Percentiles rank a stretch among this genome's conserved stretches.
These are phyloP conservation scores for Melanostoma scalare DNA, from an alignment of 2,888 invertebrate species.

Conservation along the genomic window DNA sequence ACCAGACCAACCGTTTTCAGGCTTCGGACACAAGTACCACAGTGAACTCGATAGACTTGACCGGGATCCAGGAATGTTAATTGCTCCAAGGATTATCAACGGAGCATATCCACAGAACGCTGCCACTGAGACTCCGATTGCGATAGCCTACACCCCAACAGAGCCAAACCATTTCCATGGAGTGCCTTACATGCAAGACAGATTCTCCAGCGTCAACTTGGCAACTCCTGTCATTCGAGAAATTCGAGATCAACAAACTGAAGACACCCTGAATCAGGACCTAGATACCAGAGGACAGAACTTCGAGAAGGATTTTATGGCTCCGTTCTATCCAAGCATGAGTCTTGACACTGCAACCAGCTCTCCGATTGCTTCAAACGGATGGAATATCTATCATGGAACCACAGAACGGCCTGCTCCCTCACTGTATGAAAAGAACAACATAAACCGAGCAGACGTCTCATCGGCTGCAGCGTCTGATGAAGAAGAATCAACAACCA, in stretches of 20 bases:
- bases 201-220: constrained; percentile 82
- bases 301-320: constrained; percentile 84
- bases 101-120: constrained; percentile 78
- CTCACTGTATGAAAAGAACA: constrained; percentile 78
- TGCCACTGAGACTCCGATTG: constrained; percentile 85
- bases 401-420: constrained; percentile 74
- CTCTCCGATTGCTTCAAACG: constrained; percentile 81
- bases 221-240: constrained; percentile 83
- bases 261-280: constrained; percentile 78
- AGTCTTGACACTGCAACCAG: constrained; percentile 84
- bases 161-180: constrained; percentile 79
- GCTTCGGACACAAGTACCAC: constrained; percentile 75
- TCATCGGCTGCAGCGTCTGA: constrained; percentile 35
- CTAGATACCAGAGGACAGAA: constrained; percentile 80
- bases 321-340: constrained; percentile 87
- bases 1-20: constrained; percentile 83
- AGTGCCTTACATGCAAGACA: constrained; percentile 73
- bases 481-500: constrained; percentile 80
- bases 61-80: constrained; percentile 79
- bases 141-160: constrained; percentile 86
- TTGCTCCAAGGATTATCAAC: constrained; percentile 82
- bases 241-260: constrained; percentile 81
- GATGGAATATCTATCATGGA: constrained; percentile 85
- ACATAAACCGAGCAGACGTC: constrained; percentile 80
- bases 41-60: constrained; percentile 81